phyloP scores from a whole-genome alignment of 2,888 invertebrate genomes.

The Phania funesta region DNA sequence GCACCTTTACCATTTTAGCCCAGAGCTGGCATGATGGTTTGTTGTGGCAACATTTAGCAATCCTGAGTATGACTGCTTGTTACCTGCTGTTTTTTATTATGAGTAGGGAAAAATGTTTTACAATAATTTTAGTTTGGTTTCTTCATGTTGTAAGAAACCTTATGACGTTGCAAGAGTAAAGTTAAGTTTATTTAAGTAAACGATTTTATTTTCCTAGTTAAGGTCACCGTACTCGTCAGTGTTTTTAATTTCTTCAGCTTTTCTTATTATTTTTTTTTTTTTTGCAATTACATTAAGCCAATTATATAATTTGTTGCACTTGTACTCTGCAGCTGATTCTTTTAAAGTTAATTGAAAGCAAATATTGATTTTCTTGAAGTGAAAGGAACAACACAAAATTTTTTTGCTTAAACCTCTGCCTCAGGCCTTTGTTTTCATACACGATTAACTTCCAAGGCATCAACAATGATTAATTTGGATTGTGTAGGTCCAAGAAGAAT shows the following conservation, averaged over 20 bases:
- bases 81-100: not conserved
- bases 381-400: no score
- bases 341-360: no score
- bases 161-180: conserved; percentile 12
- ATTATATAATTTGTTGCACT: conserved; percentile 25
- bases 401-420: no score
- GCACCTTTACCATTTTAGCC: conserved; percentile 19
- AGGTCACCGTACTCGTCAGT: not conserved
- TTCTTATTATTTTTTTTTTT: not conserved
- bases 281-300: conserved; percentile 7
- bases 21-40: conserved; percentile 9
- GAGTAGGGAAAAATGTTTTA: not conserved
- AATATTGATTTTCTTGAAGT: no score
- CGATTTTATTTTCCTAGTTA: conserved; percentile 4
- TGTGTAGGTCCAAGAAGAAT: no score
- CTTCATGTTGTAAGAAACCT: conserved; percentile 13
- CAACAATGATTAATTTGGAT: no score
- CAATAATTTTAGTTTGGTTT: conserved; percentile 4
- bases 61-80: not conserved
- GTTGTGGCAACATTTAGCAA: conserved; percentile 2
- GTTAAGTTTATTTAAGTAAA: conserved; percentile 40
- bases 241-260: not conserved
- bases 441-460: no score
- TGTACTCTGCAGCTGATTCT: not conserved
- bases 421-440: no score